These are phyloP conservation scores for Tuberolachnus salignus DNA, from an alignment of 2,888 invertebrate species.

Conservation along the genomic window DNA sequence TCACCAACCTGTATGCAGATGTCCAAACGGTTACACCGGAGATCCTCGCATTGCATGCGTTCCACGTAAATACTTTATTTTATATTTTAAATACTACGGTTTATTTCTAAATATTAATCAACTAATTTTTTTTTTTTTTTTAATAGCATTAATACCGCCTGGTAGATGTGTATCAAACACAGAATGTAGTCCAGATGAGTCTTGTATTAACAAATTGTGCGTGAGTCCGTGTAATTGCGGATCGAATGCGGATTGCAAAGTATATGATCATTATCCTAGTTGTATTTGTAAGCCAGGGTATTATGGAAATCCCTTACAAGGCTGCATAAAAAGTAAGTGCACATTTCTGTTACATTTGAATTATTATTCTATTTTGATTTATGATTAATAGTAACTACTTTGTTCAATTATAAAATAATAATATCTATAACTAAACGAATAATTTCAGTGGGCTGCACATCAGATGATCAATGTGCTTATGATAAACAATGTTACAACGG, in stretches of 20 bases:
- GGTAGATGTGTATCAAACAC: conserved; percentile 79
- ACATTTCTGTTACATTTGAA: conserved; percentile 60
- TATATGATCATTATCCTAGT: conserved; percentile 82
- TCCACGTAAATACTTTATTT: conserved; percentile 73
- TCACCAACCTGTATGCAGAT: conserved; percentile 78
- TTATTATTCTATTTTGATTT: neutral
- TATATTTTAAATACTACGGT: neutral
- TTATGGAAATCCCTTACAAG: conserved; percentile 83
- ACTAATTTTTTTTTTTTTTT: conserved; percentile 59
- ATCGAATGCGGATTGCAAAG: conserved; percentile 79
- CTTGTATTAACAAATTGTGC: conserved; percentile 81
- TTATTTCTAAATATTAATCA: neutral
- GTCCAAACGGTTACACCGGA: conserved; percentile 79
- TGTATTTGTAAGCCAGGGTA: conserved; percentile 82
- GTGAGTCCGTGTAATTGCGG: conserved; percentile 87
- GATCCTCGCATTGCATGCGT: conserved; percentile 75
- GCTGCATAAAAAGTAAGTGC: conserved; percentile 75
- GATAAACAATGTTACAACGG: conserved; percentile 82
- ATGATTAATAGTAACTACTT: neutral
- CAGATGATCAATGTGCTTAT: conserved; percentile 80
- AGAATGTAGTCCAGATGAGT: conserved; percentile 81
- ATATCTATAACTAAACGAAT: neutral
- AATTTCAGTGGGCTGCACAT: conserved; percentile 77
- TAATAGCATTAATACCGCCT: conserved; percentile 69
- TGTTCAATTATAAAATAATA: neutral